Evolutionary conservation across 2,113 vertebrate species (phyloP).

Genomic region (Halcyon senegalensis): DNA sequence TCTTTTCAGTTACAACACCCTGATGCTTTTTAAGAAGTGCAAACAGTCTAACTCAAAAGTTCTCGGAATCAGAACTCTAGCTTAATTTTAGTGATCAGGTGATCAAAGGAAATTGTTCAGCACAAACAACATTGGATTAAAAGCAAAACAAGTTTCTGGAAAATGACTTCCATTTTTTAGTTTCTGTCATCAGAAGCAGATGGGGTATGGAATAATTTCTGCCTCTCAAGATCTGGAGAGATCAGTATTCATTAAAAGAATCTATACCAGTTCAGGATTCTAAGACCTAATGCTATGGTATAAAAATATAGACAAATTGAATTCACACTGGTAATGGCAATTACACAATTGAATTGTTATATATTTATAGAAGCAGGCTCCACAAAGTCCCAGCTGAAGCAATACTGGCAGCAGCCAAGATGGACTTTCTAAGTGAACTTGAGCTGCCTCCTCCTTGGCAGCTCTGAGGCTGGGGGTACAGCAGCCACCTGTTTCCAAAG

Average conservation of each 20-base stretch:
- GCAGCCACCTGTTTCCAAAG: neutral
- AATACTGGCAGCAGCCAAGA: neutral
- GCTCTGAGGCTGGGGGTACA: neutral
- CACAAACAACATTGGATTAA: neutral
- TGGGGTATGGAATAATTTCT: neutral
- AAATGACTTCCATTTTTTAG: neutral
- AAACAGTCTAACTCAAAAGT: neutral
- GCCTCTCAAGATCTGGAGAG: neutral
- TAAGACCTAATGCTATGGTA: neutral
- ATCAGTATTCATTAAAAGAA: neutral
- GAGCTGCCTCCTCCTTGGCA: neutral
- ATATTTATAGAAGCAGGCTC: slow-evolving; percentile 53
- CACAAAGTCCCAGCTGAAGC: slow-evolving; percentile 49
- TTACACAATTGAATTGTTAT: slow-evolving; percentile 51
- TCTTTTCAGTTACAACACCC: neutral
- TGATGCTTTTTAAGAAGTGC: neutral
- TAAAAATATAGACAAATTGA: slow-evolving; percentile 61
- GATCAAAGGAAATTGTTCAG: neutral
- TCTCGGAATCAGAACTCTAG: neutral
- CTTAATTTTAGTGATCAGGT: neutral
- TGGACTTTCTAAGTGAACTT: neutral
- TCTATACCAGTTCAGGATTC: slow-evolving; percentile 4
- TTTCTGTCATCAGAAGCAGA: neutral
- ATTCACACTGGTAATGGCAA: slow-evolving; percentile 45
- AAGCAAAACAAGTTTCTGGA: slow-evolving; percentile 11